Evolutionary conservation across 2,888 invertebrate species (phyloP).

Genomic region (Phaedon cochleariae): DNA sequence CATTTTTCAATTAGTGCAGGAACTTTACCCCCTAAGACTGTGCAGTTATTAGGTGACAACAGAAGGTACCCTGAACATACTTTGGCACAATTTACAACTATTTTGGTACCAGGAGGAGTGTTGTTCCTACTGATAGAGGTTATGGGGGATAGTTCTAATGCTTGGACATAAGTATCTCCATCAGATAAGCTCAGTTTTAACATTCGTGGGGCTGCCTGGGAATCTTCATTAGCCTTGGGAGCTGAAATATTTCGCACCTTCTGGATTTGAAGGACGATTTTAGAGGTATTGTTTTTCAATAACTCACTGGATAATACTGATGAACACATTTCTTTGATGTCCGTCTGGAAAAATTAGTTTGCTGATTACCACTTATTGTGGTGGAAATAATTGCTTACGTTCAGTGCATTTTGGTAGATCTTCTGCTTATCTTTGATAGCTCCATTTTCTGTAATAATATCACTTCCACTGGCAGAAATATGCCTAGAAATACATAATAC

Average conservation of each 20-base stretch:
- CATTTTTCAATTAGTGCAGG: constrained; percentile 86
- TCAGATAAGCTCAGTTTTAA: constrained; percentile 86
- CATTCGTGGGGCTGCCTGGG: constrained; percentile 82
- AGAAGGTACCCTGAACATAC: constrained; percentile 71
- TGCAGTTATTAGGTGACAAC: constrained; percentile 72
- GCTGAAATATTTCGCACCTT: constrained; percentile 89
- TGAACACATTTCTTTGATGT: constrained; percentile 84
- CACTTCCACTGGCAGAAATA: constrained; percentile 76
- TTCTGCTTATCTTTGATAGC: constrained; percentile 70
- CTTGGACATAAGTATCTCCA: constrained; percentile 81
- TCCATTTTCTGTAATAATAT: constrained; percentile 72
- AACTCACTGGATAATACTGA: constrained; percentile 76
- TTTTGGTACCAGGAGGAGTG: constrained; percentile 85
- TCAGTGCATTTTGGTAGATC: constrained; percentile 72
- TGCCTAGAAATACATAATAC: constrained; percentile 68
- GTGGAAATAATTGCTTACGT: constrained; percentile 67
- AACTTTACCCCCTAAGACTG: constrained; percentile 86
- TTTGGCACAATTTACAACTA: constrained; percentile 73
- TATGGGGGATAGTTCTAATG: constrained; percentile 79
- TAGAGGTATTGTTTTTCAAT: constrained; percentile 66
- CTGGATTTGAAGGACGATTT: constrained; percentile 84
- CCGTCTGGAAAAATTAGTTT: constrained; percentile 66
- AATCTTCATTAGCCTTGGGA: constrained; percentile 90
- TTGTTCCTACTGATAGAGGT: constrained; percentile 74
- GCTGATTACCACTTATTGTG: neutral